phyloP scores from a whole-genome alignment of 2,113 vertebrate species.

The Nyctibius bracteatus region DNA sequence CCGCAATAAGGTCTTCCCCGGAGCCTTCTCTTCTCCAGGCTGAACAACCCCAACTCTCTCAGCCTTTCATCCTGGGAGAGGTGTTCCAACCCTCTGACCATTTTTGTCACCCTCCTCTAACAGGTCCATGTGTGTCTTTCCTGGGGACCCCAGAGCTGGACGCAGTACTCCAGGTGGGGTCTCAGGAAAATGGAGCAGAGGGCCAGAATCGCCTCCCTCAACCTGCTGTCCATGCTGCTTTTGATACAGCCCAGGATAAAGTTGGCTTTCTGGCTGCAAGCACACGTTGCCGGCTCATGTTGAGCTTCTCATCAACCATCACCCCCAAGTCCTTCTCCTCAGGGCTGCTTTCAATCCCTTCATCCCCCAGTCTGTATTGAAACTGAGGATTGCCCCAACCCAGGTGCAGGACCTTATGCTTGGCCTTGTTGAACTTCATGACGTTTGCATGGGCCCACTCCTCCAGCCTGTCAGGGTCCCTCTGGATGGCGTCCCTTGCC shows the following conservation, averaged over 20 bases:
- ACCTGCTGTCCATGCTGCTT: not conserved
- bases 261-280: not conserved
- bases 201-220: not conserved
- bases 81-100: not conserved
- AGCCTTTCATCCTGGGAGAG: not conserved
- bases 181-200: not conserved
- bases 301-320: not conserved
- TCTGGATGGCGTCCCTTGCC: not conserved
- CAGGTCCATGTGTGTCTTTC: not conserved
- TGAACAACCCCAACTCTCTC: not conserved
- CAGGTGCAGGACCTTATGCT: not conserved
- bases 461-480: not conserved
- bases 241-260: not conserved
- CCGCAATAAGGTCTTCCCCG: rapidly evolving
- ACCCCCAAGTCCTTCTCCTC: rapidly evolving
- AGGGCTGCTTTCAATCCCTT: not conserved
- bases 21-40: not conserved
- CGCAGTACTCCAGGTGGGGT: not conserved
- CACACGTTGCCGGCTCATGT: not conserved
- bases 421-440: not conserved
- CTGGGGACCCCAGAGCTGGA: not conserved
- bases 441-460: not conserved
- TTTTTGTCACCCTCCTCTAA: not conserved
- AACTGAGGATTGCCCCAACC: not conserved
- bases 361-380: not conserved